Percentiles rank a stretch among this genome's conserved stretches.
phyloP scores from a whole-genome alignment of 2,888 invertebrate genomes.

The Microplitis deprimator region DNA sequence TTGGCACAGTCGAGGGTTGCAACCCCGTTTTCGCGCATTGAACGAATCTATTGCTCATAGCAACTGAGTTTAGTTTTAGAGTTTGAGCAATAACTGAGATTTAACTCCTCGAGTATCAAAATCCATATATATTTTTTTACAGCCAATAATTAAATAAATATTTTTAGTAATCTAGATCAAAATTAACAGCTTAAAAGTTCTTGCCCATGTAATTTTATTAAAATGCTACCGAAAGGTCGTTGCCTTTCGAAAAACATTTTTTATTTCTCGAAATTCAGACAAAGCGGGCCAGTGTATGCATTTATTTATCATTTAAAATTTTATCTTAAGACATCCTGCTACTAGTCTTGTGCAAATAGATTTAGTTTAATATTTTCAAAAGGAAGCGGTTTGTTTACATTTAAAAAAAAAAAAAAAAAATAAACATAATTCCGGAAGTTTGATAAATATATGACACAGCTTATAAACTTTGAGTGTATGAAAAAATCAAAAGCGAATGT shows the following conservation, averaged over 20 bases:
- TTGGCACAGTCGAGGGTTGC: slow-evolving; percentile 66
- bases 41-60: slow-evolving; percentile 68
- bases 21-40: slow-evolving; percentile 69
- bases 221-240: no score
- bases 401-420: slow-evolving; percentile 24
- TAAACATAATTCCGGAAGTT: slow-evolving; percentile 43
- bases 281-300: slow-evolving; percentile 19
- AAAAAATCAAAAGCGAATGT: slow-evolving; percentile 15
- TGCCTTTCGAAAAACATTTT: no score
- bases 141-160: no score
- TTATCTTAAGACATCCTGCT: slow-evolving; percentile 60
- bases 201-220: no score
- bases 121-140: no score
- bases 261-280: background rate
- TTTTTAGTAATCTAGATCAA: no score
- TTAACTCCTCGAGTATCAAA: slow-evolving; percentile 14
- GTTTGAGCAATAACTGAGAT: slow-evolving; percentile 40
- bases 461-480: slow-evolving; percentile 4
- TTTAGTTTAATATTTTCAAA: slow-evolving; percentile 43
- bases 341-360: slow-evolving; percentile 59
- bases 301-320: slow-evolving; percentile 20
- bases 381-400: slow-evolving; percentile 4
- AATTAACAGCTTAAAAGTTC: no score
- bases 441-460: slow-evolving; percentile 31
- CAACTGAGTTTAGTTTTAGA: slow-evolving; percentile 37